phyloP scores from a whole-genome alignment of 2,113 vertebrate species.

The Phodopus roborovskii region DNA sequence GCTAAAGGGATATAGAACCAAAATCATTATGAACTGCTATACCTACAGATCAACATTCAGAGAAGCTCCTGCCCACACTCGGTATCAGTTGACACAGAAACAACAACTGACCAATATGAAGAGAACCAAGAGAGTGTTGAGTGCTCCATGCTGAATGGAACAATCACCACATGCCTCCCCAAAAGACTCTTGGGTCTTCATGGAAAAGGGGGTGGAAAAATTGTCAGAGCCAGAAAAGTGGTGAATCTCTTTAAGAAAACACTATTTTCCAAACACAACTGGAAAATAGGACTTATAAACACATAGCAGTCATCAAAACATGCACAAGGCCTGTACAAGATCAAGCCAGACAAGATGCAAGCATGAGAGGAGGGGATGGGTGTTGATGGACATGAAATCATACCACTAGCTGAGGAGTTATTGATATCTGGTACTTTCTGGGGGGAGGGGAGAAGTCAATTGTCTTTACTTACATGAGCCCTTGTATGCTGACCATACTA shows the following conservation, averaged over 20 bases:
- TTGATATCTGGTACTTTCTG: neutral
- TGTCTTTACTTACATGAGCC: neutral
- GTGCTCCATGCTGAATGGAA: neutral
- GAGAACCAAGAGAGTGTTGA: neutral
- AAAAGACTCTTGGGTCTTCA: neutral
- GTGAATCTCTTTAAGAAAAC: neutral
- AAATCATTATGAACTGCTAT: neutral
- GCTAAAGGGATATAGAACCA: neutral
- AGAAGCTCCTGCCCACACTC: neutral
- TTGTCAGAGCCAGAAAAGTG: neutral
- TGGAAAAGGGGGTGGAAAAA: neutral
- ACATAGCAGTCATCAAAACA: neutral
- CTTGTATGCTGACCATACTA: neutral
- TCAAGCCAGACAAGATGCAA: neutral
- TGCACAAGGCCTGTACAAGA: neutral
- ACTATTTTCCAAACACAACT: neutral
- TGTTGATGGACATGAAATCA: neutral
- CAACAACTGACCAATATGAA: neutral
- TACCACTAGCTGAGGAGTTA: neutral
- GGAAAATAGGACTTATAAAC: no score
- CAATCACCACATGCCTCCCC: neutral
- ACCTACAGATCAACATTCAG: neutral
- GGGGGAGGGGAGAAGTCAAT: neutral
- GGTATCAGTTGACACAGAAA: neutral
- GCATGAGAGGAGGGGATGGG: no score